Conservation (phyloP, 2,797 vertebrate species). For the Myotis vivesi region DNA sequence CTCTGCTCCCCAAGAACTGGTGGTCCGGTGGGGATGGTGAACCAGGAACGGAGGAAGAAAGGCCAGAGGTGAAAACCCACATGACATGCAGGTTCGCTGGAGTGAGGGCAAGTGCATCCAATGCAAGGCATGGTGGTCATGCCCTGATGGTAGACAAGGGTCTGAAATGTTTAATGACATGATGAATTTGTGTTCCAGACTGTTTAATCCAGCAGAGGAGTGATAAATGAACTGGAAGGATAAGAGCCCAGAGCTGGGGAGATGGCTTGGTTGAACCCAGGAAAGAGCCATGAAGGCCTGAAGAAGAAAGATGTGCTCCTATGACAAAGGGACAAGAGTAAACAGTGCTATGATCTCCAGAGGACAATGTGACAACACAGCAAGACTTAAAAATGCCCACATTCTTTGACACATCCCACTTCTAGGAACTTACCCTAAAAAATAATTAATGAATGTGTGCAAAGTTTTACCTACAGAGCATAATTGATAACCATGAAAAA, state of each 20-base stretch:
- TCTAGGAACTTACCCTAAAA: neutral
- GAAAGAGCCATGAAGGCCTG: neutral
- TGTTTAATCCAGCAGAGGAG: neutral
- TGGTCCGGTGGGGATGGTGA: neutral
- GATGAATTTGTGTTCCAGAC: neutral
- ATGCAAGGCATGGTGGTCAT: fast-evolving
- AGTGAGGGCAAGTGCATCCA: neutral
- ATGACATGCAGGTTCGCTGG: too few species aligned
- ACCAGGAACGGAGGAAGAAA: neutral
- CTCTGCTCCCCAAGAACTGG: neutral
- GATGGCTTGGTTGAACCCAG: neutral
- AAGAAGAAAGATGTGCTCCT: neutral
- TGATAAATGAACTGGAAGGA: neutral
- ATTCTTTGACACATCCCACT: neutral
- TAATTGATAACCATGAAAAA: neutral
- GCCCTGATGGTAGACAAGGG: neutral
- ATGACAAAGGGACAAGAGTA: fast-evolving
- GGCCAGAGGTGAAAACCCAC: neutral
- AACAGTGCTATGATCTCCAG: fast-evolving
- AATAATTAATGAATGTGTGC: neutral
- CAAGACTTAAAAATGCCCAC: neutral
- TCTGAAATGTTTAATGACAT: neutral
- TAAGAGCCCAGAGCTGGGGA: neutral
- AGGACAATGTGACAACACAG: neutral
- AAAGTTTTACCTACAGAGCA: neutral